phyloP scores from a whole-genome alignment of 2,113 vertebrate species.

The Marmota flaviventris region DNA sequence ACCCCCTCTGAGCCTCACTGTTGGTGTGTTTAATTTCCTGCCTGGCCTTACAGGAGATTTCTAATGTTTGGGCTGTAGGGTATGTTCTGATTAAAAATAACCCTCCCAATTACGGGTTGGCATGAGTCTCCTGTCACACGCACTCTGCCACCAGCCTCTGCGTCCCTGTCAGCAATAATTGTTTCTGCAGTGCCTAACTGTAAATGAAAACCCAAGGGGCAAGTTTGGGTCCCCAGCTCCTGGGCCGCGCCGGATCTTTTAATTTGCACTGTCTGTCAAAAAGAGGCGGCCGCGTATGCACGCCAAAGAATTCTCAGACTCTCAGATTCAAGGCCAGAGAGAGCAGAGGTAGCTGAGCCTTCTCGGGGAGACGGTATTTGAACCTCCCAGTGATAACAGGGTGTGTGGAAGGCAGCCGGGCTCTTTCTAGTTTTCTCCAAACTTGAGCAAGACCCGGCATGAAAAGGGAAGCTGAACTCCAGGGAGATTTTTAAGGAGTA shows the following conservation, averaged over 20 bases:
- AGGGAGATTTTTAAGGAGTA: conserved; percentile 69
- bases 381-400: conserved; percentile 49
- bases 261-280: conserved; percentile 92
- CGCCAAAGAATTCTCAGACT: conserved; percentile 85
- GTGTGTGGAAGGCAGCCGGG: neutral
- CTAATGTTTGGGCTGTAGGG: conserved; percentile 90
- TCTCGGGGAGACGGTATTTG: conserved; percentile 63
- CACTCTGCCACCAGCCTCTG: conserved; percentile 86
- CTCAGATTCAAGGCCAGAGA: conserved; percentile 78
- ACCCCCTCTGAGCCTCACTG: conserved; percentile 84
- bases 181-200: conserved; percentile 88
- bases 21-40: conserved; percentile 91
- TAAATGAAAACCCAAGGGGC: conserved; percentile 91
- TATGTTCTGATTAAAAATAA: conserved; percentile 93
- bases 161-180: conserved; percentile 89
- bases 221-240: conserved; percentile 86
- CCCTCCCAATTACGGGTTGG: conserved; percentile 90
- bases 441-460: neutral
- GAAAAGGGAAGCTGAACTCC: conserved; percentile 70
- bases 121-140: conserved; percentile 84
- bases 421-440: conserved; percentile 65
- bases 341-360: conserved; percentile 68
- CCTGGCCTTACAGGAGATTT: conserved; percentile 88
- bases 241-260: conserved; percentile 87
- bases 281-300: conserved; percentile 77